Evolutionary conservation across 2,888 invertebrate species (phyloP).

Genomic region (Plusia festucae): DNA sequence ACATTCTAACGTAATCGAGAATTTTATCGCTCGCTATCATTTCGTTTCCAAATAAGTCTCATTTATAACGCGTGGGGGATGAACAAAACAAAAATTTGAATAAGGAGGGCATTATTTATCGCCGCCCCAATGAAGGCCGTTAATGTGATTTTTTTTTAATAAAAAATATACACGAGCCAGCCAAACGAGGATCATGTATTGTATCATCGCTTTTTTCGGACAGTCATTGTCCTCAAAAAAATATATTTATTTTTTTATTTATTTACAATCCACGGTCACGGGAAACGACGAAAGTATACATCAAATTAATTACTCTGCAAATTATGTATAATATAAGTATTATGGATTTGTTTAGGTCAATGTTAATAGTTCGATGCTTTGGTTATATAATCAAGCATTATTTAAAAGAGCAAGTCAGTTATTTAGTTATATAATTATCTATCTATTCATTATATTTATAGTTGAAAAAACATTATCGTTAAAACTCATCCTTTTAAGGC

Average conservation of each 20-base stretch:
- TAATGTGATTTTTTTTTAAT: conserved; percentile 89
- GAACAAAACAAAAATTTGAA: conserved; percentile 89
- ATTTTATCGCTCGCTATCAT: conserved; percentile 87
- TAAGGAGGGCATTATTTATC: conserved; percentile 89
- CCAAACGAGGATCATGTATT: conserved; percentile 89
- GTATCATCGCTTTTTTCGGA: conserved; percentile 88
- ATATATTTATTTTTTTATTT: conserved; percentile 74
- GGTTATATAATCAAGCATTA: conserved; percentile 8
- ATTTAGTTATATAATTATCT: too few relatives aligned
- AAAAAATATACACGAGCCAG: conserved; percentile 84
- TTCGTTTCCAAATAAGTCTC: conserved; percentile 88
- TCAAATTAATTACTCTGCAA: conserved; percentile 81
- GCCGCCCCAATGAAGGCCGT: conserved; percentile 89
- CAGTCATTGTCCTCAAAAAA: conserved; percentile 86
- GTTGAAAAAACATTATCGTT: too few relatives aligned
- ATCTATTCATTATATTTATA: too few relatives aligned
- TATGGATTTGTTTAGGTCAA: conserved; percentile 37
- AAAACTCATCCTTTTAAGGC: neutral
- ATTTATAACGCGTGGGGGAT: conserved; percentile 87
- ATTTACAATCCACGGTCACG: conserved; percentile 70
- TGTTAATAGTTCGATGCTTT: conserved; percentile 20
- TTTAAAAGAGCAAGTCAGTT: neutral
- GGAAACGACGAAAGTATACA: conserved; percentile 77
- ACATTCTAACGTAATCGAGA: conserved; percentile 76
- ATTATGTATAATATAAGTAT: conserved; percentile 66